Conservation (phyloP, 2,797 vertebrate genomes). For the Lindbergichthys nudifrons region DNA sequence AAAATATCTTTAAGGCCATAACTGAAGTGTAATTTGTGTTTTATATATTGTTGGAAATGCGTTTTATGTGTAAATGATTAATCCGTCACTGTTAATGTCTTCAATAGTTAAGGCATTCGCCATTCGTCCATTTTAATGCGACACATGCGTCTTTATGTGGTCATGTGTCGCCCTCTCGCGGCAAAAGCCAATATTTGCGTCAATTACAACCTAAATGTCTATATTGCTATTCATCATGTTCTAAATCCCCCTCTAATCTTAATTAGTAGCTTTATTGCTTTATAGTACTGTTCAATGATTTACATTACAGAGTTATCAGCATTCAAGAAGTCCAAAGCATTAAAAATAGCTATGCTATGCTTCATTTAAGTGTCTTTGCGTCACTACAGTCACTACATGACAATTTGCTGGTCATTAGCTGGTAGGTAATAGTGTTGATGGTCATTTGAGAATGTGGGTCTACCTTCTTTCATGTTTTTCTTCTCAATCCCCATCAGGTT, state of each 20-base stretch:
- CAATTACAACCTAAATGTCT: not conserved
- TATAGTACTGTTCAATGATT: not conserved
- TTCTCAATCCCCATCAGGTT: conserved; percentile 74
- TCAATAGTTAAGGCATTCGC: not conserved
- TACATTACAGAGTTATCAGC: not conserved
- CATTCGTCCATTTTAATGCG: conserved; percentile 44
- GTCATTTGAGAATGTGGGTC: not conserved
- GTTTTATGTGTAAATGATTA: not conserved
- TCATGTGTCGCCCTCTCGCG: conserved; percentile 50
- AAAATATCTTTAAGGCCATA: not conserved
- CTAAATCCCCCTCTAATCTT: not conserved
- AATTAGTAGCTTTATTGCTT: not conserved
- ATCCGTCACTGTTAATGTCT: not conserved
- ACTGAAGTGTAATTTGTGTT: not conserved
- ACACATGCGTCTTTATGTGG: not conserved
- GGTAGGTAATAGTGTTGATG: not conserved
- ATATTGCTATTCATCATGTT: not conserved
- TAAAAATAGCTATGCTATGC: not conserved
- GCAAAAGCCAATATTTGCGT: not conserved
- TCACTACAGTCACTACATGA: not conserved
- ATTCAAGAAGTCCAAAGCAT: not conserved
- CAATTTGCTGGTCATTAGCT: not conserved
- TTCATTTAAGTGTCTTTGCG: no score
- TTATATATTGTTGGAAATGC: fast-evolving
- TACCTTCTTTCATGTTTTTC: not conserved